Evolutionary conservation across 92 coral and sea anemone genomes (phyloP), one percentile per base, ranked within the genome.

Genomic region (Porites evermanni): DNA sequence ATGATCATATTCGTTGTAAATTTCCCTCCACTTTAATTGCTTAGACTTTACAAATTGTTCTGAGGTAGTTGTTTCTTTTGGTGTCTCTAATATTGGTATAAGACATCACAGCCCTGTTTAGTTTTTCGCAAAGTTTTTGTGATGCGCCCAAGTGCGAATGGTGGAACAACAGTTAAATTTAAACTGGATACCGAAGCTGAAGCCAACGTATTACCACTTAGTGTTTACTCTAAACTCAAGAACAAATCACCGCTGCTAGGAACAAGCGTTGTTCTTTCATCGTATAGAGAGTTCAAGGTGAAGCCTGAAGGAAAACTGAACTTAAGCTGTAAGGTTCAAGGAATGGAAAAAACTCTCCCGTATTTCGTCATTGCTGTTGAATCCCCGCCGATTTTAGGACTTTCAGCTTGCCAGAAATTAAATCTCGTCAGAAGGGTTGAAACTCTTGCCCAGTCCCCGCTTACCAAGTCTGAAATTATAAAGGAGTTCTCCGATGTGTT

Each of bases 221-320:
- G 75, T 54, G 72, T 86, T 59, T 86, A 70, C 61, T 78, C 38
- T 21, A 38, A 78, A 76, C 61, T 78, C 75, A 79, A 59, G 56
- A 60, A 86, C 17, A 86, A 86, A 69, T 75, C 89, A 24, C 84
- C 84, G 26, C 53, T 79, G 8, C 47, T 19, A 73, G 69, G 79
- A 21, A 78, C 85, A 66, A 78, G 77, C 20, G 80, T 82, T 12
- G 74, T 86, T 76, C 80, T 86, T 51, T 79, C 67, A n/a, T 71
- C 80, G n/a, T 78, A 86, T 78, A 67, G 85, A 77, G 88, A 76
- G 14, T 85, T 85, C 79, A 64, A 76, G 67, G 88, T 77, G 18
- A 86, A 86, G 60, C 89, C 84, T 63, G 60, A 76, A 75, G 84
- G 84, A 14, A 59, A 20, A 79, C 71, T 86, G 54, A 79, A 72